Evolutionary conservation across 2,888 invertebrate species (phyloP), one percentile per base, ranked within the genome.

Genomic region (Rotaria socialis): DNA sequence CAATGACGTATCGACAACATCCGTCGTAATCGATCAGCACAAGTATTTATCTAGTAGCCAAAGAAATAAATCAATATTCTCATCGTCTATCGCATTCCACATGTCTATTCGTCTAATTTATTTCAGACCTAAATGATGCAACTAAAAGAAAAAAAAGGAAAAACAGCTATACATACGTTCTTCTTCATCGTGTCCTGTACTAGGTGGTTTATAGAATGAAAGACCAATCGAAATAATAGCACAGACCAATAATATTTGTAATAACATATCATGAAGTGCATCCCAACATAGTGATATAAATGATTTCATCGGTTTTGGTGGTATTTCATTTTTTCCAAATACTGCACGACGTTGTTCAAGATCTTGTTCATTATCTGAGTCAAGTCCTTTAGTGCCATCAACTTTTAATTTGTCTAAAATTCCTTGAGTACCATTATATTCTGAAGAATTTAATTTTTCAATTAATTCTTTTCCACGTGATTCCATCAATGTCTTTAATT

Each of bases 201-300:
- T n/a, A 7, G 60, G 60, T n/a, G 85, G 84, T 8, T 86, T 84
- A 60, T 85, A 85, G 50, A 86, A 86, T 19, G 86, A 86, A 19
- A 86, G 47, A 24, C 84, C 58, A n/a, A 86, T 86, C 16, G 86
- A 86, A 41, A 86, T 50, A 22, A 86, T 60, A 22, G 97, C 96
- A 90, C 96, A 96, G 92, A 97, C 95, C 93, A 96, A 95, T 92
- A 97, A 94, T 92, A 97, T 97, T 92, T 97, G 96, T 90, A 97
- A 94, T 90, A 97, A 97, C 89, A 96, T 95, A 93, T 97, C 97
- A 93, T 96, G 97, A 91, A 97, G 93, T 89, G 97, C 97, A 93
- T 97, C 97, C 96, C 96, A 97, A 90, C 96, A 96, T 93, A 97
- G 93, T 91, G 95, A 95, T 90, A 96, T 93, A 94, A 97, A 97